phyloP scores from a whole-genome alignment of 2,888 invertebrate genomes.

The Acrobasis repandana region DNA sequence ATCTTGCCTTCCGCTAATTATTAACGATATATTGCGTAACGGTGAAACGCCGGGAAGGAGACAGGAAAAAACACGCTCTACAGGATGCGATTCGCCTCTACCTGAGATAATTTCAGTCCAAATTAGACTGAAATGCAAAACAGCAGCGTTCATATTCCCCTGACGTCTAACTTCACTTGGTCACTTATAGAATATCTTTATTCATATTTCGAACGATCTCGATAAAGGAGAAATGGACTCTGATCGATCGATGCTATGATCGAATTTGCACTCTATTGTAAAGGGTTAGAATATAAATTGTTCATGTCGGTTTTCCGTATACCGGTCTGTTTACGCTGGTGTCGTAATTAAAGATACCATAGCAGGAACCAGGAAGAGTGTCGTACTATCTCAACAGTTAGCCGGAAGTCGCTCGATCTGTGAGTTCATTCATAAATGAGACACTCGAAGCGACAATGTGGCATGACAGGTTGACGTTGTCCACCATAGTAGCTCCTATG shows the following conservation, averaged over 20 bases:
- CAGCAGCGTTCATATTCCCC: conserved; percentile 55
- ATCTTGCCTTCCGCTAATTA: conserved; percentile 83
- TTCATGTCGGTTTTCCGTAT: conserved; percentile 31
- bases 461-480: conserved; percentile 63
- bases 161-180: conserved; percentile 47
- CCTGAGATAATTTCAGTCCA: conserved; percentile 46
- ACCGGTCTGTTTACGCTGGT: conserved; percentile 69
- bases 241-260: conserved; percentile 50
- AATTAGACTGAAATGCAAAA: conserved; percentile 49
- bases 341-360: conserved; percentile 79
- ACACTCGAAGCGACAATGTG: conserved; percentile 69
- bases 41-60: conserved; percentile 82
- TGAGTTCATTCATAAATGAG: conserved; percentile 82
- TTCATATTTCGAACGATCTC: conserved; percentile 79
- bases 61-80: conserved; percentile 74
- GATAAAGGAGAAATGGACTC: conserved; percentile 69
- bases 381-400: conserved; percentile 83
- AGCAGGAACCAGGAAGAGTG: conserved; percentile 83
- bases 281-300: conserved; percentile 45
- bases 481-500: conserved; percentile 59
- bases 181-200: conserved; percentile 79
- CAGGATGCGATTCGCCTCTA: conserved; percentile 71
- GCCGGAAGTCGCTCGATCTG: conserved; percentile 81
- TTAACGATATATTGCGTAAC: conserved; percentile 83
- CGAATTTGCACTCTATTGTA: conserved; percentile 55